Conservation (phyloP, 1,140 invertebrate species). For the Dolichoris vasculosae region DNA sequence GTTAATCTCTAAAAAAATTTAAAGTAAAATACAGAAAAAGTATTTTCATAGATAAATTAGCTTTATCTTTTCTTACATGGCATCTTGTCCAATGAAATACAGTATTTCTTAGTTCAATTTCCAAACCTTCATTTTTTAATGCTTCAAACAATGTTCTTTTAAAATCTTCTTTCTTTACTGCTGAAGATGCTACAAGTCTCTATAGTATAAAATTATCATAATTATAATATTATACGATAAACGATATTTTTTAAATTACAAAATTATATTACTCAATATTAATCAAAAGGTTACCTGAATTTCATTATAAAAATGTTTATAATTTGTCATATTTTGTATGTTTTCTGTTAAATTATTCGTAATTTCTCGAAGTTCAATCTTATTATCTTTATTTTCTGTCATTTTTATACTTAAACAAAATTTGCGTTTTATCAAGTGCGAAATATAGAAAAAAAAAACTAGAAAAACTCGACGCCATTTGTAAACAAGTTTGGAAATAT, state of each 20-base stretch:
- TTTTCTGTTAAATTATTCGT: conserved; percentile 79
- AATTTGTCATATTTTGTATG: conserved; percentile 79
- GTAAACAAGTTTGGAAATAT: conserved; percentile 63
- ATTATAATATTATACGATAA: neutral
- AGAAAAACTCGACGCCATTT: conserved; percentile 66
- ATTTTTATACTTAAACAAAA: conserved; percentile 21
- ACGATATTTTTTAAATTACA: neutral
- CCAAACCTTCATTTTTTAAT: conserved; percentile 84
- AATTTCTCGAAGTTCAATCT: conserved; percentile 77
- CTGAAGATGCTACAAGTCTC: conserved; percentile 83
- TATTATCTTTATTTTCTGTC: conserved; percentile 58
- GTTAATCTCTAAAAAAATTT: conserved; percentile 72
- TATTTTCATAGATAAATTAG: neutral
- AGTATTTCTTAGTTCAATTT: conserved; percentile 87
- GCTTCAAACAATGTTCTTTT: conserved; percentile 82
- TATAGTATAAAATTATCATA: conserved; percentile 58
- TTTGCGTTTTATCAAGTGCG: neutral
- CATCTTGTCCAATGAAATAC: conserved; percentile 86
- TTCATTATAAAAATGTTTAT: conserved; percentile 78
- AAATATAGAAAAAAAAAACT: neutral
- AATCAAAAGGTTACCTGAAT: conserved; percentile 74
- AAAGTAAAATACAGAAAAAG: neutral
- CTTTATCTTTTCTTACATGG: conserved; percentile 67
- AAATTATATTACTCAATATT: neutral
- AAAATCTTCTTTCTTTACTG: conserved; percentile 84